phyloP scores from a whole-genome alignment of 2,888 invertebrate species.

The Timema podura region DNA sequence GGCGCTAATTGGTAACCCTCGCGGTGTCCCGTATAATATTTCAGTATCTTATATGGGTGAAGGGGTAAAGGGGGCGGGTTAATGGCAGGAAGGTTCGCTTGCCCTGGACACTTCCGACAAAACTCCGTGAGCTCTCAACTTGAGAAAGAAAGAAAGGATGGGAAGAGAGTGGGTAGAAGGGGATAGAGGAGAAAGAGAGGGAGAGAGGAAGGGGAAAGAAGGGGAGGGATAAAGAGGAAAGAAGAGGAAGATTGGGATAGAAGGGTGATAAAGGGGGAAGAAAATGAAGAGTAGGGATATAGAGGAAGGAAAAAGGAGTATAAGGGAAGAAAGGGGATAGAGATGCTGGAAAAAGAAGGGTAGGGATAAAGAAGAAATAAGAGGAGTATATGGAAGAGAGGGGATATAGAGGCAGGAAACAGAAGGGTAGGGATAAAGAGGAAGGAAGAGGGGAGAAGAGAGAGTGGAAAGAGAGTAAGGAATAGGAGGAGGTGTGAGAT shows the following conservation, averaged over 20 bases:
- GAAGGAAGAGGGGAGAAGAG: background rate
- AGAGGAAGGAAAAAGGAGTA: no score
- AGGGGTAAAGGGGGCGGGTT: no score
- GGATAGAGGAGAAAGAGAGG: background rate
- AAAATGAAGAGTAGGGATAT: no score
- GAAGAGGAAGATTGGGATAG: slow-evolving; percentile 3
- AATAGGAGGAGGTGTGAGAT: no score
- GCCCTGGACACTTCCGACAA: no score
- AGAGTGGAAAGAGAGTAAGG: no score
- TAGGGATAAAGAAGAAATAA: background rate
- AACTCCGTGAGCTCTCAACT: no score
- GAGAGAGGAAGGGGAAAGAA: background rate
- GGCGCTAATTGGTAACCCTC: no score
- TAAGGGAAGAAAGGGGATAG: background rate
- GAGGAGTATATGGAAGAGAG: background rate
- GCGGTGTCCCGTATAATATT: no score
- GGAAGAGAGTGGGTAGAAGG: slow-evolving; percentile 10
- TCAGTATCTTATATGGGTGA: no score
- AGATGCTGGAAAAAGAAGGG: background rate
- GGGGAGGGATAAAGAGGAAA: background rate
- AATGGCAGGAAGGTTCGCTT: no score
- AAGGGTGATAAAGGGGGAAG: background rate
- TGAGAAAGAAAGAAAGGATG: slow-evolving; percentile 14
- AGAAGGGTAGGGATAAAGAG: background rate
- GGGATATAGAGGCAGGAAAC: background rate